A percentile compares a stretch with the other conserved stretches of the same genome.
Evolutionary conservation across 53 echinoderm and acorn worm species (phyloP).

Genomic region (Stichopus horrens): DNA sequence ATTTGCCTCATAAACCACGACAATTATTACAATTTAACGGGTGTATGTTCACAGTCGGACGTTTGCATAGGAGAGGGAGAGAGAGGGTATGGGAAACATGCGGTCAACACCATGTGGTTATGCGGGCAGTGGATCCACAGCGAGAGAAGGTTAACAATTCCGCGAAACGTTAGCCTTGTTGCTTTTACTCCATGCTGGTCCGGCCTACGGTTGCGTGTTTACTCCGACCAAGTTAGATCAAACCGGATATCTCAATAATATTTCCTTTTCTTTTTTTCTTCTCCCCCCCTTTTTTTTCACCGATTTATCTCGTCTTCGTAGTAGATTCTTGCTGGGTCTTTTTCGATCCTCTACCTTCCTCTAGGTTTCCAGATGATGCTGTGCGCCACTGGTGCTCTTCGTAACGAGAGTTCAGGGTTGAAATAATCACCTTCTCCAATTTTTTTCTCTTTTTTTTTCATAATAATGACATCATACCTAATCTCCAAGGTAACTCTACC

Average conservation of each 20-base stretch:
- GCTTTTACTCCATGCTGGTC: conserved; percentile 23
- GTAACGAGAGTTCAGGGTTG: neutral
- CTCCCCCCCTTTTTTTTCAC: neutral
- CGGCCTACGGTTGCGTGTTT: conserved; percentile 35
- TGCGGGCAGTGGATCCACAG: neutral
- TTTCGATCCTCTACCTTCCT: too few relatives aligned
- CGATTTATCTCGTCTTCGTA: neutral
- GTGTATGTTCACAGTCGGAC: conserved; percentile 36
- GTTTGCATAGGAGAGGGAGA: too few relatives aligned
- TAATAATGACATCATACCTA: neutral
- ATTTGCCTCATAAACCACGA: conserved; percentile 25
- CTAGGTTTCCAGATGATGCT: conserved; percentile 16
- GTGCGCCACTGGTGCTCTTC: conserved; percentile 28
- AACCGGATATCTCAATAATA: conserved; percentile 14
- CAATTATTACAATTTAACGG: conserved; percentile 38
- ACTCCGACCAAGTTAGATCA: neutral
- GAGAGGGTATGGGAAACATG: neutral
- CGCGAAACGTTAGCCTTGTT: conserved; percentile 36
- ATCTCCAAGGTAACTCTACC: neutral
- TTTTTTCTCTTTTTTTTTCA: neutral
- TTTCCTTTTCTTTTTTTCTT: neutral
- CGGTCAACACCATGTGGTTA: conserved; percentile 26
- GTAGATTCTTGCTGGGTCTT: conserved; percentile 1
- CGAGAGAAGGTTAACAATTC: conserved; percentile 34
- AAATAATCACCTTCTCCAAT: neutral